These are phyloP conservation scores for Drosophila navojoa DNA, from an alignment of 1,140 invertebrate species.

Conservation along the genomic window DNA sequence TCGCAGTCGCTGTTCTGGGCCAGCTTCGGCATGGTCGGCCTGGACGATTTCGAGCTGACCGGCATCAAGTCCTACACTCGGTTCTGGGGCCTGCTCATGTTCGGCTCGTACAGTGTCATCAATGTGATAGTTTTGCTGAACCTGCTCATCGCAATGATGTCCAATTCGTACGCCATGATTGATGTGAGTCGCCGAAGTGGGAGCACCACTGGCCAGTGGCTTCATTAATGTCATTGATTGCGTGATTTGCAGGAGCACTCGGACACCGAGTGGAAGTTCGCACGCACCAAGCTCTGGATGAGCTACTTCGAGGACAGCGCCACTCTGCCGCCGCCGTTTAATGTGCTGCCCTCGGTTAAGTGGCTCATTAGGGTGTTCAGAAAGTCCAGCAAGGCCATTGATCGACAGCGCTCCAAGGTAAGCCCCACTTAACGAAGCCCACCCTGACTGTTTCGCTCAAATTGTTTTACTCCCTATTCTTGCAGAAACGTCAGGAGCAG, in stretches of 20 bases:
- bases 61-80: conserved; percentile 91
- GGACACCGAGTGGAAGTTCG: conserved; percentile 96
- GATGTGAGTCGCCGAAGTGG: conserved; percentile 81
- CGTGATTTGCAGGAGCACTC: conserved; percentile 88
- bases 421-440: not conserved
- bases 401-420: conserved; percentile 83
- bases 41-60: conserved; percentile 91
- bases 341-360: conserved; percentile 91
- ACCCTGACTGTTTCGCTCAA: not conserved
- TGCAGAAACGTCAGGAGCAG: conserved; percentile 84
- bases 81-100: conserved; percentile 93
- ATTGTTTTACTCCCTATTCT: not conserved
- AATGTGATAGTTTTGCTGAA: conserved; percentile 94
- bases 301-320: conserved; percentile 95
- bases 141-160: conserved; percentile 96
- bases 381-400: conserved; percentile 80
- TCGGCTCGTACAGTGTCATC: conserved; percentile 92
- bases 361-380: conserved; percentile 85
- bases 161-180: conserved; percentile 93
- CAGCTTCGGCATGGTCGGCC: conserved; percentile 92
- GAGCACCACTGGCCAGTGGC: too few relatives aligned
- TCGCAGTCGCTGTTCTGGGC: conserved; percentile 96
- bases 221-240: conserved; percentile 15
- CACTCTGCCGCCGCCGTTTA: conserved; percentile 94
- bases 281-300: conserved; percentile 94